Conservation (phyloP, 2,113 vertebrate species). For the Amblyopsis rosae region DNA sequence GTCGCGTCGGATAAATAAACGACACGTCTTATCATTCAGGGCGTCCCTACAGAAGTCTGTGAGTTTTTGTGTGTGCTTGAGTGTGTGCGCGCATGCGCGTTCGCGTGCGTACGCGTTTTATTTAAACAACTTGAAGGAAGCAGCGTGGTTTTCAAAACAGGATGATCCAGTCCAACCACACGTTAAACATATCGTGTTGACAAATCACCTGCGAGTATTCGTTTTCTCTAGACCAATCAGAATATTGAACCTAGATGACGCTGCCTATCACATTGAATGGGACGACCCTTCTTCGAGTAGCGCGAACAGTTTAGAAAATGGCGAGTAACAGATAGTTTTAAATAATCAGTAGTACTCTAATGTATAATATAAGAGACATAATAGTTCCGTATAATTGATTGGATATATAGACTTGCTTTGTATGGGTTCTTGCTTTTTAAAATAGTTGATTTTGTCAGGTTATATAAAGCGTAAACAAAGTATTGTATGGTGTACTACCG, state of each 20-base stretch:
- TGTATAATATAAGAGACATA: background rate
- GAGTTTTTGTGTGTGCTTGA: too few relatives aligned
- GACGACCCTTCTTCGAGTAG: conserved; percentile 40
- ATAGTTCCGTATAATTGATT: background rate
- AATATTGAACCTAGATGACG: background rate
- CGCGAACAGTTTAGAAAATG: conserved; percentile 80
- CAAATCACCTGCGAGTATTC: background rate
- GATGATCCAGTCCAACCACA: conserved; percentile 36
- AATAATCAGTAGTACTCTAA: background rate
- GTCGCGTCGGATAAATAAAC: too few relatives aligned
- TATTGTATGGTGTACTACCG: too few relatives aligned
- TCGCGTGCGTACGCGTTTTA: too few relatives aligned
- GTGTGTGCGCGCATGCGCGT: too few relatives aligned
- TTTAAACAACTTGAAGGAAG: too few relatives aligned
- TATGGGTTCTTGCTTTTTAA: background rate
- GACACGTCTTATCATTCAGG: too few relatives aligned
- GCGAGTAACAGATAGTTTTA: conserved; percentile 39
- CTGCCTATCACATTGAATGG: conserved; percentile 59
- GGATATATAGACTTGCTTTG: background rate
- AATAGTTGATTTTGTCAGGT: background rate
- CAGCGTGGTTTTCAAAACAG: too few relatives aligned
- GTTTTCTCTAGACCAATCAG: conserved; percentile 42
- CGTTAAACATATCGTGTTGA: background rate
- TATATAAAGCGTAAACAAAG: background rate
- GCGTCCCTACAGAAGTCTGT: too few relatives aligned